These are phyloP conservation scores for Drosophila willistoni DNA, from an alignment of 1,140 invertebrate genomes.

Conservation along the genomic window DNA sequence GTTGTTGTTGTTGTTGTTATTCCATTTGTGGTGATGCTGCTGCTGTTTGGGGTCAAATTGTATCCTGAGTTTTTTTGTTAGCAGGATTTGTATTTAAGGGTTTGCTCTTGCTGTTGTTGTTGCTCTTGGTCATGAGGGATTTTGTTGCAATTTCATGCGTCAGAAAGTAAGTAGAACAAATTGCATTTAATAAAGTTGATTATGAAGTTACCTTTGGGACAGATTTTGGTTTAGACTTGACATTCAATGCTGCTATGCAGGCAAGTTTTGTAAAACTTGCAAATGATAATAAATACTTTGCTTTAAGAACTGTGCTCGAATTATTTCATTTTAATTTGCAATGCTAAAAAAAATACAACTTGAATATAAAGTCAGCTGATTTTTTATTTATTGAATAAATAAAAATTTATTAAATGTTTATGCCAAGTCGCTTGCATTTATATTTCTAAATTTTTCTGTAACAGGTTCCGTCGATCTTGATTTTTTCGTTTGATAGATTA, in stretches of 20 bases:
- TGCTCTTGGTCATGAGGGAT: not conserved
- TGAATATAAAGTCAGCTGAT: too few relatives aligned
- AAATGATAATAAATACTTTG: too few relatives aligned
- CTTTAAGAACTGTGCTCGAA: too few relatives aligned
- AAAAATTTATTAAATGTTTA: too few relatives aligned
- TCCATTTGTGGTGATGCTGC: constrained; percentile 39
- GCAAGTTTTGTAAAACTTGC: too few relatives aligned
- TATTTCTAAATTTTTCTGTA: too few relatives aligned
- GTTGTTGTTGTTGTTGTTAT: constrained; percentile 22
- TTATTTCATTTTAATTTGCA: too few relatives aligned
- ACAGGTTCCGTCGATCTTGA: too few relatives aligned
- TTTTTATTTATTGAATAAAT: too few relatives aligned
- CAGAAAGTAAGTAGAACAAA: constrained; percentile 60
- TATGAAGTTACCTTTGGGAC: constrained; percentile 19
- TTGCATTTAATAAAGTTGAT: constrained; percentile 53
- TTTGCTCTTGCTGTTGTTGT: not conserved
- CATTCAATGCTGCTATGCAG: not conserved
- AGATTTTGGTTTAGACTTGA: not conserved
- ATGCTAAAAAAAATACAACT: too few relatives aligned
- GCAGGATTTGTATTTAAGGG: constrained; percentile 3
- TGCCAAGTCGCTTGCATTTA: too few relatives aligned
- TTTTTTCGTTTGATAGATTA: too few relatives aligned
- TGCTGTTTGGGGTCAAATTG: constrained; percentile 26
- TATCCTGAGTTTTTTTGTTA: not conserved
- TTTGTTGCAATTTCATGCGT: constrained; percentile 19